Conservation (phyloP, 2,888 invertebrate species). For the Harpalus rufipes region DNA sequence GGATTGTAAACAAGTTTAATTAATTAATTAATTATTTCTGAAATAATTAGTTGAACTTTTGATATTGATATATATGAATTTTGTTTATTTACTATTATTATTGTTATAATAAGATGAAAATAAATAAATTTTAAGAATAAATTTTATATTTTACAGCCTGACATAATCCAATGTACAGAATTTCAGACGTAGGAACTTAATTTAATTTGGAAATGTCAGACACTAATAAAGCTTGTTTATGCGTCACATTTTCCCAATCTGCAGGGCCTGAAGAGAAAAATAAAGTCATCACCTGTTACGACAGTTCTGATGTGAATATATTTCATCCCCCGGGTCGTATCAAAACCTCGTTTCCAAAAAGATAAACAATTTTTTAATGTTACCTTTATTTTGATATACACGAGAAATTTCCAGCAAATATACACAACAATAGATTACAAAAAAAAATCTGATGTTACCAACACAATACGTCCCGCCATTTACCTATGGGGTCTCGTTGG, state of each 20-base stretch:
- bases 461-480: no score
- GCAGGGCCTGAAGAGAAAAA: constrained; percentile 3
- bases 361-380: constrained; percentile 8
- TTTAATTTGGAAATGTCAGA: constrained; percentile 7
- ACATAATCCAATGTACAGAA: neutral
- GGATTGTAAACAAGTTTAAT: no score
- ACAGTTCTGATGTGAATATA: neutral
- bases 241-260: constrained; percentile 9
- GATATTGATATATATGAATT: no score
- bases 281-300: constrained; percentile 23
- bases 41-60: no score
- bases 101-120: neutral
- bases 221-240: constrained; percentile 3
- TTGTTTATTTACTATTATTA: no score
- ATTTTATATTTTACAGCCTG: neutral
- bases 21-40: no score
- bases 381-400: neutral
- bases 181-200: neutral
- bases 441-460: no score
- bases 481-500: no score
- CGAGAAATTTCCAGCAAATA: neutral
- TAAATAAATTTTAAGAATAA: neutral
- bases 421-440: neutral
- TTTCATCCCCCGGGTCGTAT: neutral
- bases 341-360: constrained; percentile 8